These are phyloP conservation scores for Atethmia centrago DNA, from an alignment of 2,888 invertebrate genomes.

Conservation along the genomic window DNA sequence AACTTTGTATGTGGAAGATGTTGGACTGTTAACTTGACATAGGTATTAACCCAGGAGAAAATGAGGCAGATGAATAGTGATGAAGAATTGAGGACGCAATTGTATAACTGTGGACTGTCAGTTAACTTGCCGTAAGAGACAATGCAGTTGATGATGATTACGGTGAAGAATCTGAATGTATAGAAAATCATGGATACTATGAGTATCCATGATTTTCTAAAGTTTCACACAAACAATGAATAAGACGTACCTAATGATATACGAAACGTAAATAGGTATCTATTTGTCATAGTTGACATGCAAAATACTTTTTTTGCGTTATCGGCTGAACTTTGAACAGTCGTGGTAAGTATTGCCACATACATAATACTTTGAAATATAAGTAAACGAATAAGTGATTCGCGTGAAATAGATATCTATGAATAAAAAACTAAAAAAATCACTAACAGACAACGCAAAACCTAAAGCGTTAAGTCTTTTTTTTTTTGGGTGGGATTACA, in stretches of 20 bases:
- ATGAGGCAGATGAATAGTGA: too few species aligned
- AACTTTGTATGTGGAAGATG: conserved; percentile 14
- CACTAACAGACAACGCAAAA: too few species aligned
- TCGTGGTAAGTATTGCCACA: not conserved
- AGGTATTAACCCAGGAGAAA: not conserved
- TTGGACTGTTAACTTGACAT: not conserved
- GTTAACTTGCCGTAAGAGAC: not conserved
- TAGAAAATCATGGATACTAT: too few species aligned
- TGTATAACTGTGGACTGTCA: not conserved
- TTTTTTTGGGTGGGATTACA: too few species aligned
- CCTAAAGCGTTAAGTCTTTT: not conserved
- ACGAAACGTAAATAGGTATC: too few species aligned
- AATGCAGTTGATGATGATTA: not conserved
- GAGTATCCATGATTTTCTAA: not conserved
- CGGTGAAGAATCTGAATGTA: not conserved
- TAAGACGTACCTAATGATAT: not conserved
- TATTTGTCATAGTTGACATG: not conserved
- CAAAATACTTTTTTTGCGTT: conserved; percentile 8
- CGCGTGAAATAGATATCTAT: not conserved
- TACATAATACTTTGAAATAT: not conserved
- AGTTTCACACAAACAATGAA: not conserved
- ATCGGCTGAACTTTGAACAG: conserved; percentile 8
- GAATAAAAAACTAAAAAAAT: not conserved
- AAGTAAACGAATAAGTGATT: not conserved
- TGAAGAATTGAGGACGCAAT: not conserved